Percentiles rank a stretch among this genome's conserved stretches.
Conservation (phyloP, 64 coral and sea anemone genomes). For the Cladopsammia gracilis region DNA sequence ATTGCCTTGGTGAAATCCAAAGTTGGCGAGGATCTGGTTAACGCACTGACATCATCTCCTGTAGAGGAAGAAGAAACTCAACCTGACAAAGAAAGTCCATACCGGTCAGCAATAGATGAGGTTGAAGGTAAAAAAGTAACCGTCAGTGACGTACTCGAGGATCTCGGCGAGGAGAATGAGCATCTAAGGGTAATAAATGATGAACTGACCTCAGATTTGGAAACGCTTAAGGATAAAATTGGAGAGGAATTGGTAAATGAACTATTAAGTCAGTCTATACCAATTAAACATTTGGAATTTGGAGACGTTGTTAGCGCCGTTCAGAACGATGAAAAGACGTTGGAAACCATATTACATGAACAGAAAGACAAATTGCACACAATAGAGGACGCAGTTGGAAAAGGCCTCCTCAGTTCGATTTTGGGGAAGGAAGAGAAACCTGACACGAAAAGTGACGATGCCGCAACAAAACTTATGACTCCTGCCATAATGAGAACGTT, state of each 20-base stretch:
- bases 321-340: slow-evolving; percentile 1
- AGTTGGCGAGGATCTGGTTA: slow-evolving; percentile 61
- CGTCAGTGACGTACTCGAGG: slow-evolving; percentile 56
- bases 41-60: neutral
- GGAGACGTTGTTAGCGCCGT: slow-evolving; percentile 30
- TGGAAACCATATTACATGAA: slow-evolving; percentile 44
- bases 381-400: slow-evolving; percentile 24
- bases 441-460: neutral
- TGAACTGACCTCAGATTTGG: slow-evolving; percentile 50
- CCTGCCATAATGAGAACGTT: slow-evolving; percentile 29
- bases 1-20: slow-evolving; percentile 38
- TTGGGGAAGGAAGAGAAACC: neutral
- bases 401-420: slow-evolving; percentile 11
- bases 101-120: slow-evolving; percentile 27
- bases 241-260: slow-evolving; percentile 74
- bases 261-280: neutral
- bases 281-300: neutral
- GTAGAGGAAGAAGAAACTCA: neutral
- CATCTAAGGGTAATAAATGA: slow-evolving; percentile 52
- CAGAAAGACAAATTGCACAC: slow-evolving; percentile 37
- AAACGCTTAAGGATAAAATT: slow-evolving; percentile 60
- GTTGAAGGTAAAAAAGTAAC: slow-evolving; percentile 45
- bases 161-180: slow-evolving; percentile 61
- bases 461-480: neutral
- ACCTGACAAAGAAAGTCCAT: neutral